Conservation (phyloP, 2,113 vertebrate genomes). For the Crotalus horridus region DNA sequence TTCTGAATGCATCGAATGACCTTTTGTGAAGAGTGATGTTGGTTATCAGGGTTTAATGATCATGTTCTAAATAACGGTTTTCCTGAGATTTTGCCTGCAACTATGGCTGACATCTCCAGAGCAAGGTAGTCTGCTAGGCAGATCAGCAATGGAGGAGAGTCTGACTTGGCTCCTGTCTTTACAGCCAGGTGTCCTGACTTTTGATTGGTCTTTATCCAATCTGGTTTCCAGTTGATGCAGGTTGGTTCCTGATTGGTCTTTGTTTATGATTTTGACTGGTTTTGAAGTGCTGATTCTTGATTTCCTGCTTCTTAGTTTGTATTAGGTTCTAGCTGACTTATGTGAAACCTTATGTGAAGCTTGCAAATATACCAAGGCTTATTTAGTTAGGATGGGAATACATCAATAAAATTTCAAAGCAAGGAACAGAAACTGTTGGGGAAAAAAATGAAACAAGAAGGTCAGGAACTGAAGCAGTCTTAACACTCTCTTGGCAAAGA, state of each 20-base stretch:
- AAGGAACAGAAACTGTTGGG: background rate
- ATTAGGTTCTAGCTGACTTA: background rate
- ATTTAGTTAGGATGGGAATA: background rate
- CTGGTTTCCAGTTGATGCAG: background rate
- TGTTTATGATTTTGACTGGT: background rate
- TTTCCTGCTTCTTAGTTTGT: background rate
- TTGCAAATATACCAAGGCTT: background rate
- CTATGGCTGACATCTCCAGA: background rate
- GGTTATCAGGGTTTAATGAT: background rate
- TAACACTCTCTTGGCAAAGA: background rate
- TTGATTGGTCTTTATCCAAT: background rate
- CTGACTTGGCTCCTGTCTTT: background rate
- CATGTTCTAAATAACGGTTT: background rate
- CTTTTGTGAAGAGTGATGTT: background rate
- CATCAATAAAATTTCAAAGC: background rate
- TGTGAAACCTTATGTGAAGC: background rate
- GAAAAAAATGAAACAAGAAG: background rate
- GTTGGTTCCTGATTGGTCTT: background rate
- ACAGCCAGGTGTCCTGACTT: background rate
- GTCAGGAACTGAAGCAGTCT: background rate
- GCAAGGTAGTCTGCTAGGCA: background rate
- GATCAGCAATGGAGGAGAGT: background rate
- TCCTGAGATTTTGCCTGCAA: background rate
- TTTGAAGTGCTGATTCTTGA: background rate
- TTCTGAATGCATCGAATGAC: background rate